Evolutionary conservation across 2,888 invertebrate species (phyloP).

Genomic region (Heliconius charithonia): DNA sequence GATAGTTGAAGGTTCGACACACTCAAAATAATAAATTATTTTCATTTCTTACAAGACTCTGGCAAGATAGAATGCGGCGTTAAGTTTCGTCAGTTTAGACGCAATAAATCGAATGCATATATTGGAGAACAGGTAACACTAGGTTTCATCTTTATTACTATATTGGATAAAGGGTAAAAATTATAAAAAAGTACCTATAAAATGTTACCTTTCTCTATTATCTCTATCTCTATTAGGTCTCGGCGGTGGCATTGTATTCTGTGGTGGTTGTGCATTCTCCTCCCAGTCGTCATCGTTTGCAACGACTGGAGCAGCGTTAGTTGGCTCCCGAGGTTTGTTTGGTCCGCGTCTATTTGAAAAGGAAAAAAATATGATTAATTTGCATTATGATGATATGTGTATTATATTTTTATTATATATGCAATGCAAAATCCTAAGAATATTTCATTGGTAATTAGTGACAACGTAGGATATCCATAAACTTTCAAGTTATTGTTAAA

Average conservation of each 20-base stretch:
- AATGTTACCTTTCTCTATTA: conserved; percentile 44
- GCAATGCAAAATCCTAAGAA: not conserved
- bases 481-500: too few species aligned
- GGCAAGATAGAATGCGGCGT: not conserved
- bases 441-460: too few species aligned
- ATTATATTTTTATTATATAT: not conserved
- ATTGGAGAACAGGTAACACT: not conserved
- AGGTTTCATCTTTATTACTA: not conserved
- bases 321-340: conserved; percentile 61
- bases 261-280: conserved; percentile 48
- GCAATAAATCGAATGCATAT: not conserved
- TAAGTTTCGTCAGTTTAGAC: not conserved
- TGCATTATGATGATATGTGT: too few species aligned
- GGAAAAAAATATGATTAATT: not conserved
- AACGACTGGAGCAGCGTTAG: conserved; percentile 44
- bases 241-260: conserved; percentile 45
- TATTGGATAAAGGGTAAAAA: too few species aligned
- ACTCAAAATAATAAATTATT: not conserved
- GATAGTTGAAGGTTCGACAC: not conserved
- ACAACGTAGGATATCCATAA: too few species aligned
- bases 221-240: conserved; percentile 50
- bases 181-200: not conserved
- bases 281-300: conserved; percentile 59
- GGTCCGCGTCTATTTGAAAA: conserved; percentile 59
- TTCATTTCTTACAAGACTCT: not conserved